These are phyloP conservation scores for Clostera curtula DNA, from an alignment of 2,888 invertebrate genomes.

Conservation along the genomic window DNA sequence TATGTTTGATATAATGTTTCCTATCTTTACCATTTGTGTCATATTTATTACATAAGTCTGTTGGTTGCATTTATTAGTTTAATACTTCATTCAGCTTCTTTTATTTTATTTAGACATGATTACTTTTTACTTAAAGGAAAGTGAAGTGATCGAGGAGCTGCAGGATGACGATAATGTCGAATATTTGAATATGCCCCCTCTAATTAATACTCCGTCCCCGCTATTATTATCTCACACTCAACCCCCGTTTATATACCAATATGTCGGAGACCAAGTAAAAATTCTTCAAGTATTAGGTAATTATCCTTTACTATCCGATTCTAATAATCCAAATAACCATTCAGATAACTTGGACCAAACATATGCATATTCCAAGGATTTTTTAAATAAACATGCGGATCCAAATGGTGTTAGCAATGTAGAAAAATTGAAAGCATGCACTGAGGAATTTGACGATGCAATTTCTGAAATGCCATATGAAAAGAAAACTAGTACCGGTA, in stretches of 20 bases:
- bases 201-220: slow-evolving; percentile 49
- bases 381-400: slow-evolving; percentile 16
- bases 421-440: slow-evolving; percentile 7
- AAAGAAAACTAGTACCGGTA: no score
- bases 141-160: slow-evolving; percentile 69
- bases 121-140: slow-evolving; percentile 72
- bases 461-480: slow-evolving; percentile 19
- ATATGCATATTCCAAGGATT: slow-evolving; percentile 22
- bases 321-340: slow-evolving; percentile 36
- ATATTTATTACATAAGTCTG: slow-evolving; percentile 41
- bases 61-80: slow-evolving; percentile 59
- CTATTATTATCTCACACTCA: slow-evolving; percentile 58
- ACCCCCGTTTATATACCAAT: slow-evolving; percentile 64
- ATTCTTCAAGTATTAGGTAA: slow-evolving; percentile 61
- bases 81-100: slow-evolving; percentile 26
- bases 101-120: slow-evolving; percentile 58
- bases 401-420: slow-evolving; percentile 8
- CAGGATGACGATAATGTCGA: slow-evolving; percentile 62
- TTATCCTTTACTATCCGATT: slow-evolving; percentile 43
- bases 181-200: slow-evolving; percentile 64
- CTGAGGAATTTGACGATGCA: slow-evolving; percentile 11
- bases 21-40: slow-evolving; percentile 8
- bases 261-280: slow-evolving; percentile 60
- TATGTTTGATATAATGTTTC: slow-evolving; percentile 2
- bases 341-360: slow-evolving; percentile 42